Conservation (phyloP, 2,888 invertebrate genomes). For the Mimas tiliae region DNA sequence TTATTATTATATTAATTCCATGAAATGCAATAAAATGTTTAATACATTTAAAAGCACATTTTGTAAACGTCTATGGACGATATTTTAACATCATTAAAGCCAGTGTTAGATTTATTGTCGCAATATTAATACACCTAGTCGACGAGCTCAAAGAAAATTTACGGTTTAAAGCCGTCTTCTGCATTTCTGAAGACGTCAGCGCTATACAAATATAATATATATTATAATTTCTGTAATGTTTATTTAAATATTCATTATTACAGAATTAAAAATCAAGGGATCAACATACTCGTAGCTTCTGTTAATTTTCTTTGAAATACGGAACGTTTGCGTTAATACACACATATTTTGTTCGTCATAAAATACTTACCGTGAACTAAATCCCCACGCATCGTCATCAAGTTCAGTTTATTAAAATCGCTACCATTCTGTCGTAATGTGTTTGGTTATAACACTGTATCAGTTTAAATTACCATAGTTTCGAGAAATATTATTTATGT, state of each 20-base stretch:
- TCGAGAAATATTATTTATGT: background rate
- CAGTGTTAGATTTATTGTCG: conserved; percentile 22
- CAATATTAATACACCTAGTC: conserved; percentile 9
- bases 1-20: background rate
- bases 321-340: background rate
- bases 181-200: background rate
- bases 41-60: background rate
- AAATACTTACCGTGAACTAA: background rate
- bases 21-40: background rate
- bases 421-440: background rate
- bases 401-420: conserved; percentile 16
- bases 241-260: background rate
- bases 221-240: background rate
- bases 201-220: too few species aligned
- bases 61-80: background rate
- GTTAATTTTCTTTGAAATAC: too few species aligned
- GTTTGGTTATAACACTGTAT: background rate
- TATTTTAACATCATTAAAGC: conserved; percentile 9
- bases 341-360: background rate
- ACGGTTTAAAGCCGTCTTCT: background rate
- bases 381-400: background rate
- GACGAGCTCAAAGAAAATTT: conserved; percentile 10
- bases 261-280: too few species aligned
- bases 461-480: background rate
- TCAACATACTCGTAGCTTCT: too few species aligned